Conservation (phyloP, 2,888 invertebrate species). For the Meiosimyza platycephala region DNA sequence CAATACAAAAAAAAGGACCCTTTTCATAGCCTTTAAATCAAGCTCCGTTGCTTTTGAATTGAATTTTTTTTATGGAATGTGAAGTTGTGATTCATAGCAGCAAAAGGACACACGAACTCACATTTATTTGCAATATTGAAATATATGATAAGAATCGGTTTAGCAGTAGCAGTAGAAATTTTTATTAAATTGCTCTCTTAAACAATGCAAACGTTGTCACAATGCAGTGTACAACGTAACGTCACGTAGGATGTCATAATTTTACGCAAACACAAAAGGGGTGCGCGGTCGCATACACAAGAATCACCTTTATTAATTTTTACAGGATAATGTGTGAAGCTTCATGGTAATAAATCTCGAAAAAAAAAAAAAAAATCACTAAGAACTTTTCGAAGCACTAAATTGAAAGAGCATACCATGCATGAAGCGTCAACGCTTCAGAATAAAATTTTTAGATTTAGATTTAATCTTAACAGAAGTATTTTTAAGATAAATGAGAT, state of each 20-base stretch:
- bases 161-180: slow-evolving; percentile 14
- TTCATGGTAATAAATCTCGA: slow-evolving; percentile 51
- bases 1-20: slow-evolving; percentile 13
- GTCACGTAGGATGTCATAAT: neutral
- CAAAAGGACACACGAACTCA: neutral
- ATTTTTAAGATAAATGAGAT: no score
- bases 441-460: no score
- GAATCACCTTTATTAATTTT: slow-evolving; percentile 57
- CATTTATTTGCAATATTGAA: slow-evolving; percentile 39
- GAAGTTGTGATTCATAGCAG: slow-evolving; percentile 6
- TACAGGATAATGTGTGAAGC: slow-evolving; percentile 49
- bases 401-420: neutral
- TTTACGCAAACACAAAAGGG: slow-evolving; percentile 39
- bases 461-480: no score
- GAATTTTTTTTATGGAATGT: slow-evolving; percentile 21
- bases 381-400: slow-evolving; percentile 44
- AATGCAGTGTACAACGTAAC: neutral
- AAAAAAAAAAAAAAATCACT: slow-evolving; percentile 54
- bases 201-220: neutral
- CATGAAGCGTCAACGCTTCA: neutral
- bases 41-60: slow-evolving; percentile 21
- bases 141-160: slow-evolving; percentile 30
- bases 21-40: slow-evolving; percentile 15
- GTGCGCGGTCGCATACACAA: slow-evolving; percentile 43
- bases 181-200: slow-evolving; percentile 40